These are phyloP conservation scores for Drosophila subsilvestris DNA, from an alignment of 2,888 invertebrate species.

Conservation along the genomic window DNA sequence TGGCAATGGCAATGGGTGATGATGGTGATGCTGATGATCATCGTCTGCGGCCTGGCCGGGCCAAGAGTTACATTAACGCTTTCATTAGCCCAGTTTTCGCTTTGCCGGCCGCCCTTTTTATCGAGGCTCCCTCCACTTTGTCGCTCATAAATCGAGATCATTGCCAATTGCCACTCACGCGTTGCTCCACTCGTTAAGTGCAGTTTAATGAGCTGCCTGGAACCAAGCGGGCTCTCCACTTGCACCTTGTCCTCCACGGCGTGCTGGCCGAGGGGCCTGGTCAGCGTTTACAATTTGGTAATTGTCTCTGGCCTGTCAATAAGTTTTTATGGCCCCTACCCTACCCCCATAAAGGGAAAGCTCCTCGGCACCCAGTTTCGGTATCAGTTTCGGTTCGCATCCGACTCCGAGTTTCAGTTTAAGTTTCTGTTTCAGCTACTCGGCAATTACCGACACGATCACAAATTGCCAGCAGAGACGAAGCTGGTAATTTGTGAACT, in stretches of 20 bases:
- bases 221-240: constrained; percentile 7
- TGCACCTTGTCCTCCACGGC: constrained; percentile 45
- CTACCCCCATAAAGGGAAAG: constrained; percentile 56
- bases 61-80: constrained; percentile 65
- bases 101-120: constrained; percentile 57
- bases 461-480: constrained; percentile 49
- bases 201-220: constrained; percentile 66
- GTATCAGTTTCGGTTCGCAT: constrained; percentile 9
- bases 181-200: constrained; percentile 66
- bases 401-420: neutral
- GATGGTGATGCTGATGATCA: constrained; percentile 1
- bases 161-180: constrained; percentile 49
- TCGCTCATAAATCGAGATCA: constrained; percentile 70
- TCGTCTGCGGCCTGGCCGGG: neutral
- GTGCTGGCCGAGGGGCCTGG: constrained; percentile 63
- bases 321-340: constrained; percentile 66
- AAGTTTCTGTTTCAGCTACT: constrained; percentile 28
- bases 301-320: constrained; percentile 72
- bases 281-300: constrained; percentile 62
- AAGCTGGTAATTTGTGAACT: constrained; percentile 54
- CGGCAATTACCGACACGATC: constrained; percentile 72
- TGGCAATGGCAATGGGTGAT: neutral
- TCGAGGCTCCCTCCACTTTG: constrained; percentile 51
- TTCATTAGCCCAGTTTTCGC: constrained; percentile 77
- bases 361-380: constrained; percentile 24